phyloP scores from a whole-genome alignment of 2,888 invertebrate genomes.

The Rotaria macrura region DNA sequence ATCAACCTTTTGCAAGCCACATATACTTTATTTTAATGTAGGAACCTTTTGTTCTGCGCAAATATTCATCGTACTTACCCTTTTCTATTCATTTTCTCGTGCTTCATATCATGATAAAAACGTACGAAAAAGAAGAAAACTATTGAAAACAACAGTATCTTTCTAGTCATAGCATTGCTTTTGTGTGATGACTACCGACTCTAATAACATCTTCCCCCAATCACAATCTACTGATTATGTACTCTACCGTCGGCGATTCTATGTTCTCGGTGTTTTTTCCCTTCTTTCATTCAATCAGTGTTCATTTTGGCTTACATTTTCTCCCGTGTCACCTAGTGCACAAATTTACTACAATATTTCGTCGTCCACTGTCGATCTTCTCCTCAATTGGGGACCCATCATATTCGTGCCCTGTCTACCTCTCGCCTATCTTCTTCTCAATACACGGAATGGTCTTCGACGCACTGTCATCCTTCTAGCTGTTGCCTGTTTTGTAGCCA shows the following conservation, averaged over 20 bases:
- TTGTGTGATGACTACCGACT: too few species aligned
- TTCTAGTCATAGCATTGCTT: too few species aligned
- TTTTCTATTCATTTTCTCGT: too few species aligned
- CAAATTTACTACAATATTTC: neutral
- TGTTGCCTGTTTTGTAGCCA: neutral
- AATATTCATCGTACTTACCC: too few species aligned
- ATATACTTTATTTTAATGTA: too few species aligned
- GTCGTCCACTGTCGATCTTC: neutral
- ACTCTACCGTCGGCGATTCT: neutral
- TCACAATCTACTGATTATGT: too few species aligned
- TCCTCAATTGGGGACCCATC: neutral
- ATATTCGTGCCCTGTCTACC: neutral
- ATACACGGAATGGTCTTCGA: neutral
- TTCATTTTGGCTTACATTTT: neutral
- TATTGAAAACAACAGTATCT: too few species aligned
- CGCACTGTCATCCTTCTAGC: neutral
- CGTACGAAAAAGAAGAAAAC: too few species aligned
- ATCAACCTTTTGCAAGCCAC: too few species aligned
- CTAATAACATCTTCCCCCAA: too few species aligned
- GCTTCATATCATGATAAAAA: too few species aligned
- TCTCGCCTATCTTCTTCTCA: neutral
- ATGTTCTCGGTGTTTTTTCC: neutral
- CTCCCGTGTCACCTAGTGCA: neutral
- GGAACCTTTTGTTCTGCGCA: too few species aligned
- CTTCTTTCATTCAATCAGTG: neutral